phyloP scores from a whole-genome alignment of 2,113 vertebrate species.

The Muntiacus muntjak region DNA sequence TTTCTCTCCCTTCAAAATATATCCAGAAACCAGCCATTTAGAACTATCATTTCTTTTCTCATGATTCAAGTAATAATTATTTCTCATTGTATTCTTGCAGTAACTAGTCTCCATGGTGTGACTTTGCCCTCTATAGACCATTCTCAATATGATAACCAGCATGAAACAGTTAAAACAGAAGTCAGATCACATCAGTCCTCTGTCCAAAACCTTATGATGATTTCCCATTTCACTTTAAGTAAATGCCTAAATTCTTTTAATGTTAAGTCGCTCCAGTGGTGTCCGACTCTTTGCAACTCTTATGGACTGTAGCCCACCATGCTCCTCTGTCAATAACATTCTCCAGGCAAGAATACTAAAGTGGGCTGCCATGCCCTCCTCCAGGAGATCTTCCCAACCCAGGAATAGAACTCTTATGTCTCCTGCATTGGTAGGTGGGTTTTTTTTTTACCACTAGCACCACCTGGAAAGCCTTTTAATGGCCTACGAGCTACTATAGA shows the following conservation, averaged over 20 bases:
- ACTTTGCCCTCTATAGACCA: neutral
- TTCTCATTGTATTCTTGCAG: neutral
- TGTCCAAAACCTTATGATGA: neutral
- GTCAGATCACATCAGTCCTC: neutral
- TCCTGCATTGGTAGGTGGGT: neutral
- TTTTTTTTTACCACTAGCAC: neutral
- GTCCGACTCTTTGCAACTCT: neutral
- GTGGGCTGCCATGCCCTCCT: neutral
- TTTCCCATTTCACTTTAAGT: neutral
- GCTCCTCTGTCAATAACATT: neutral
- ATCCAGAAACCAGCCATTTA: neutral
- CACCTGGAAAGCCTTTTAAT: neutral
- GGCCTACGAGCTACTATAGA: neutral
- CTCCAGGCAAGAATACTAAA: neutral
- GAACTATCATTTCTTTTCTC: neutral
- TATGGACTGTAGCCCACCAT: neutral
- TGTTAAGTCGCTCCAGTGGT: neutral
- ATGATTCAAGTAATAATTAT: neutral
- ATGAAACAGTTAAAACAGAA: neutral
- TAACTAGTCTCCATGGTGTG: neutral
- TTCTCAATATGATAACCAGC: neutral
- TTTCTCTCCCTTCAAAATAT: slow-evolving; percentile 23
- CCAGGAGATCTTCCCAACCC: neutral
- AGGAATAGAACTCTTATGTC: neutral
- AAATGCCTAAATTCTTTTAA: neutral